A percentile compares a stretch with the other conserved stretches of the same genome.
These are phyloP conservation scores for Himalopsyche japonica DNA, from an alignment of 2,888 invertebrate genomes.

Conservation along the genomic window DNA sequence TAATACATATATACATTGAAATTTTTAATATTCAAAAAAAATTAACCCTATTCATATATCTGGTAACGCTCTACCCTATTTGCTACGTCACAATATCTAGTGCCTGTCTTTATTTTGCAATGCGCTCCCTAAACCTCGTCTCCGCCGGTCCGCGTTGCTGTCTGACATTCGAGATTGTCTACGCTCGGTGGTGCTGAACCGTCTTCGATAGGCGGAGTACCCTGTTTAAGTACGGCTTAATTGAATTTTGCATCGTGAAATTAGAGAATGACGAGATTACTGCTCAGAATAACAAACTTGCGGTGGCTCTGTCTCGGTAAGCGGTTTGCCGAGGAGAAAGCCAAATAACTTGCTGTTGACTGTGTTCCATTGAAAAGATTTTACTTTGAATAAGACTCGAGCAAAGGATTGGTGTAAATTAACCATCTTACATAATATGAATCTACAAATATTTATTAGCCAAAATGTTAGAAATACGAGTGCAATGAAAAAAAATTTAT, in stretches of 20 bases:
- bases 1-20: constrained; percentile 28
- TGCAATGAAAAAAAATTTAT: too few species aligned
- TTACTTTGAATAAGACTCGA: too few species aligned
- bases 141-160: not conserved
- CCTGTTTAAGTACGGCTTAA: not conserved
- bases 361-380: too few species aligned
- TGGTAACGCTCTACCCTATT: not conserved
- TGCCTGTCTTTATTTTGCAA: not conserved
- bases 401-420: too few species aligned
- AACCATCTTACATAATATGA: too few species aligned
- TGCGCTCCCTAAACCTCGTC: not conserved
- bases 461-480: not conserved
- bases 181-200: not conserved
- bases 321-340: too few species aligned
- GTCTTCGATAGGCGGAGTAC: not conserved
- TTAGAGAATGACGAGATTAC: not conserved
- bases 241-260: not conserved
- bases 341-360: too few species aligned
- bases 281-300: too few species aligned
- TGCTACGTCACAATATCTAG: not conserved
- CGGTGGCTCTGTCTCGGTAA: too few species aligned
- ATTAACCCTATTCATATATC: constrained; percentile 15
- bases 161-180: not conserved
- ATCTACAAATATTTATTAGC: not conserved
- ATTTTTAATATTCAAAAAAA: constrained; percentile 21